Percentiles rank a stretch among this genome's conserved stretches.
Evolutionary conservation across 2,888 invertebrate genomes (phyloP).

Genomic region (Eucera pruinosa): DNA sequence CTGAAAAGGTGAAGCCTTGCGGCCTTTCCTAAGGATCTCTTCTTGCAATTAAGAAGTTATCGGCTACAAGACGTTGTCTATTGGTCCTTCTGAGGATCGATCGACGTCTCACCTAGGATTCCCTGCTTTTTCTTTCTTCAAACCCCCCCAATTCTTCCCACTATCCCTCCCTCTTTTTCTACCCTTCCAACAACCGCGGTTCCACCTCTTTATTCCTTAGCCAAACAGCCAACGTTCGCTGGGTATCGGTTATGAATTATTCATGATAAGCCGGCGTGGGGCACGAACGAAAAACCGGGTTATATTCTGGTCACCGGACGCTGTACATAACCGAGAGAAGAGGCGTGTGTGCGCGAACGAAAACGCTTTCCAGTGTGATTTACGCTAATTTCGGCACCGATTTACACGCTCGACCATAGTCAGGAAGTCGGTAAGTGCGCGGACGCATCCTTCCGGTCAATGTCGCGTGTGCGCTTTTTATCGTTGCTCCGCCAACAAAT

Average conservation of each 20-base stretch:
- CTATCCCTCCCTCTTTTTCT: not conserved
- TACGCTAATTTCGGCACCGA: slow-evolving; percentile 77
- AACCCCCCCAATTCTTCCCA: not conserved
- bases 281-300: slow-evolving; percentile 60
- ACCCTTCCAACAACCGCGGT: not conserved
- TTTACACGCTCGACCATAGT: slow-evolving; percentile 54
- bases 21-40: slow-evolving; percentile 44
- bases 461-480: slow-evolving; percentile 67
- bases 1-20: slow-evolving; percentile 40
- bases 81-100: slow-evolving; percentile 49
- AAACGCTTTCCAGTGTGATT: slow-evolving; percentile 73
- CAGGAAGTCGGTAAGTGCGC: slow-evolving; percentile 79
- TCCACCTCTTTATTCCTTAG: slow-evolving; percentile 53
- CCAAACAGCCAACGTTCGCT: slow-evolving; percentile 63
- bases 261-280: slow-evolving; percentile 64
- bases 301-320: slow-evolving; percentile 64
- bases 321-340: slow-evolving; percentile 55
- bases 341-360: slow-evolving; percentile 35
- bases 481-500: slow-evolving; percentile 47
- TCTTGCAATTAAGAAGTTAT: slow-evolving; percentile 68
- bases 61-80: slow-evolving; percentile 54
- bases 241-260: slow-evolving; percentile 73
- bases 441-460: slow-evolving; percentile 76
- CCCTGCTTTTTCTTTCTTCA: slow-evolving; percentile 10
- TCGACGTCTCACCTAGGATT: slow-evolving; percentile 23